Evolutionary conservation across 2,113 vertebrate species (phyloP).

Genomic region (rabbit (Oryctolagus cuniculus)): DNA sequence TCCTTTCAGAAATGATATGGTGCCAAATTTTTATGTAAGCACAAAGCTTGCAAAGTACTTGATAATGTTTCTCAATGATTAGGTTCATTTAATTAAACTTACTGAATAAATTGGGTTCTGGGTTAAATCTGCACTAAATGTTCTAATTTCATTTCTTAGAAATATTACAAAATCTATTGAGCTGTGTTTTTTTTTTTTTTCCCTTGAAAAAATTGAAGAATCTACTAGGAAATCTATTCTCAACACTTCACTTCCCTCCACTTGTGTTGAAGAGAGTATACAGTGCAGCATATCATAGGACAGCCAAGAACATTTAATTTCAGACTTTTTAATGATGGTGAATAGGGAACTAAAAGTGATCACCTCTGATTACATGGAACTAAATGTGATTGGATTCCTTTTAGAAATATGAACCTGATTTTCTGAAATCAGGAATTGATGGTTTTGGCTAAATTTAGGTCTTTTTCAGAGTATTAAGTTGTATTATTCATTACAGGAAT

Average conservation of each 20-base stretch:
- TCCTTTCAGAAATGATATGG: neutral
- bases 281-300: neutral
- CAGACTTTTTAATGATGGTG: neutral
- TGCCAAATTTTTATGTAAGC: neutral
- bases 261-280: neutral
- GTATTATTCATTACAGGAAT: neutral
- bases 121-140: neutral
- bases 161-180: constrained; percentile 12
- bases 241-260: neutral
- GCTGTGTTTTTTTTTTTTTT: neutral
- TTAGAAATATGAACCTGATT: neutral
- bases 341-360: neutral
- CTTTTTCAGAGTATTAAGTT: neutral
- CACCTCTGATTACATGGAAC: neutral
- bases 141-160: constrained; percentile 33
- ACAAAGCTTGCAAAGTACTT: neutral
- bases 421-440: neutral
- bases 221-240: constrained; percentile 52
- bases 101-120: neutral
- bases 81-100: constrained; percentile 20
- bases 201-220: neutral
- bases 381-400: neutral
- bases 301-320: neutral
- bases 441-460: neutral
- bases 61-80: neutral